phyloP scores from a whole-genome alignment of 2,888 invertebrate genomes.

The Eupithecia inturbata region DNA sequence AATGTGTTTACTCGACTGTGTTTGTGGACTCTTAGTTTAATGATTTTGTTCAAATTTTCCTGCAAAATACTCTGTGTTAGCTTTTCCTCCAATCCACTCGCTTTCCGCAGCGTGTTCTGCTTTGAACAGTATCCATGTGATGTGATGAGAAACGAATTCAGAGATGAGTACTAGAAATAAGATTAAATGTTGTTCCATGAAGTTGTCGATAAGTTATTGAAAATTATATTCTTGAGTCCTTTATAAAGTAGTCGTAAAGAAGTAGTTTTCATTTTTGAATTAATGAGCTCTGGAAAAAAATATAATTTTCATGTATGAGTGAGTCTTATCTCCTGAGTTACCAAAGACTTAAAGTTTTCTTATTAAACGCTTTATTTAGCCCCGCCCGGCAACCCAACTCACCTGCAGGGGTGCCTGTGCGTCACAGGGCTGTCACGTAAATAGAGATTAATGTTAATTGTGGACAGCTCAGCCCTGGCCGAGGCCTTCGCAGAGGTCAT shows the following conservation, averaged over 20 bases:
- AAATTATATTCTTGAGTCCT: not conserved
- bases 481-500: not conserved
- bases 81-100: slow-evolving; percentile 7
- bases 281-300: not conserved
- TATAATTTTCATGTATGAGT: slow-evolving; percentile 1
- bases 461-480: slow-evolving; percentile 28
- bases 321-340: not conserved
- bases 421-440: slow-evolving; percentile 40
- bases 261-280: not conserved
- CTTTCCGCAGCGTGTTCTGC: not conserved
- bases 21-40: slow-evolving; percentile 20
- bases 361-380: slow-evolving; percentile 23
- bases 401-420: slow-evolving; percentile 35
- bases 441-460: slow-evolving; percentile 43
- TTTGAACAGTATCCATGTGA: not conserved
- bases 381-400: slow-evolving; percentile 35
- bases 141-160: not conserved
- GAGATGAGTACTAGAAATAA: not conserved
- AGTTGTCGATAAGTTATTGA: not conserved
- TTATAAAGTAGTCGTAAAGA: too few species aligned
- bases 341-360: slow-evolving; percentile 8
- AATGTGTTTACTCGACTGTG: slow-evolving; percentile 20
- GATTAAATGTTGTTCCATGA: not conserved
- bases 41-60: slow-evolving; percentile 22
- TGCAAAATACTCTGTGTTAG: slow-evolving; percentile 15